Evolutionary conservation across 2,113 vertebrate species (phyloP), one percentile per base, ranked within the genome.

Genomic region (Phaethornis superciliosus): DNA sequence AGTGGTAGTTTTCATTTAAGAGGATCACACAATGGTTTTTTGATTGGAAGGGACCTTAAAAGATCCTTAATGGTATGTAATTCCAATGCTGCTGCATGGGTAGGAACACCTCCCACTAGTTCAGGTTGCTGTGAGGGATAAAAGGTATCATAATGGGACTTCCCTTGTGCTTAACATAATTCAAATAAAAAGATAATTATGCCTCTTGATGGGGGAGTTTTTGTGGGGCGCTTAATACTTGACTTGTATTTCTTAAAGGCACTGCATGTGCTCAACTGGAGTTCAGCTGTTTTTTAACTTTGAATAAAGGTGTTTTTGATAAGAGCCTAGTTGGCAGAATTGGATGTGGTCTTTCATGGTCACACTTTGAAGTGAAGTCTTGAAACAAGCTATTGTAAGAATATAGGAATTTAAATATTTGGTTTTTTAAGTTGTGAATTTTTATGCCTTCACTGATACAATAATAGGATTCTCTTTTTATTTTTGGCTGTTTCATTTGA

Each of bases 201-300:
- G 14, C 12, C 49, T 52, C 1, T n/a, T 83, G 16, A 33, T 32
- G 1, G 7, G 47, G 16, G 1, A 1, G 4, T 2, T 20, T n/a
- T 71, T 58, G 21, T 63, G 42, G 24, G 12, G 24, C 5, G 10
- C 19, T 35, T 1, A 0, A 40, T 40, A 40, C 40, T 40, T 12
- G 11, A 40, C 40, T 6, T 69, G 2, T 30, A 7, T 70, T 60
- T 78, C 16, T 46, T 63, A 6, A 63, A 54, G 81, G 23, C 42
- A 27, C 5, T 69, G 40, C 1, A 0, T 71, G 10, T 28, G 17
- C 15, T 76, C 30, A 84, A 44, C 8, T 33, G 27, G 40, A 49
- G 5, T 40, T 77, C 0, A 85, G 8, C 10, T 17, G 7, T 1
- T 33, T 27, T 46, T 17, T 55, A 49, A 46, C 22, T 51, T 51